Evolutionary conservation across 1,140 invertebrate species (phyloP).

Genomic region (Drosophila ironensis): DNA sequence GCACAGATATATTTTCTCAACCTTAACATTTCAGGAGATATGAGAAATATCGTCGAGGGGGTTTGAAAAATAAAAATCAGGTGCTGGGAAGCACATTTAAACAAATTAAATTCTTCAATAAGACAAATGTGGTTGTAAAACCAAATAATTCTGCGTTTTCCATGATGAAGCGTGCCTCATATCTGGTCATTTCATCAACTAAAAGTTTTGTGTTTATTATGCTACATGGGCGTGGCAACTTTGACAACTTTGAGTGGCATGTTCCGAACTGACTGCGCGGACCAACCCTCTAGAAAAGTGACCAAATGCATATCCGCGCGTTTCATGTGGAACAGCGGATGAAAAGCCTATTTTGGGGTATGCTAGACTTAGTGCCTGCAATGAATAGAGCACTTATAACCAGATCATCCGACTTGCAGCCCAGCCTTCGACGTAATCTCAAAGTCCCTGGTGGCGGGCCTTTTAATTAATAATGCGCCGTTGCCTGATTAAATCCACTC

Average conservation of each 20-base stretch:
- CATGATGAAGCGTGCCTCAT: conserved; percentile 25
- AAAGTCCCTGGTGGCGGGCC: conserved; percentile 6
- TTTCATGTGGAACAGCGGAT: background rate
- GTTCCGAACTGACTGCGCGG: background rate
- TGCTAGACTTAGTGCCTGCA: background rate
- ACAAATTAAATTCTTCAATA: background rate
- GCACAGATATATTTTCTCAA: conserved; percentile 49
- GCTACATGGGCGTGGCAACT: background rate
- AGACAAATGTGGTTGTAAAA: background rate
- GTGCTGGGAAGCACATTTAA: background rate
- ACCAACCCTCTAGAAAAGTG: conserved; percentile 9
- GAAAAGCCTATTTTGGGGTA: background rate
- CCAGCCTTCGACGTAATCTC: conserved; percentile 22
- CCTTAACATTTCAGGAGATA: conserved; percentile 50
- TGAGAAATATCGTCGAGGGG: background rate
- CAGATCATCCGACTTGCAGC: conserved; percentile 14
- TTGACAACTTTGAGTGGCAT: conserved; percentile 25
- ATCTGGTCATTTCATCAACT: conserved; percentile 50
- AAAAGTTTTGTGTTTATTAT: conserved; percentile 42
- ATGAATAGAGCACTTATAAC: conserved; percentile 4
- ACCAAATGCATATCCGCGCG: conserved; percentile 5
- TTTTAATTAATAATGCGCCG: conserved; percentile 38
- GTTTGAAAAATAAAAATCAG: background rate
- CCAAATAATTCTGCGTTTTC: background rate
- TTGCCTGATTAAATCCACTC: conserved; percentile 36